These are phyloP conservation scores for Lanius collurio DNA, from an alignment of 2,113 vertebrate genomes.

Conservation along the genomic window DNA sequence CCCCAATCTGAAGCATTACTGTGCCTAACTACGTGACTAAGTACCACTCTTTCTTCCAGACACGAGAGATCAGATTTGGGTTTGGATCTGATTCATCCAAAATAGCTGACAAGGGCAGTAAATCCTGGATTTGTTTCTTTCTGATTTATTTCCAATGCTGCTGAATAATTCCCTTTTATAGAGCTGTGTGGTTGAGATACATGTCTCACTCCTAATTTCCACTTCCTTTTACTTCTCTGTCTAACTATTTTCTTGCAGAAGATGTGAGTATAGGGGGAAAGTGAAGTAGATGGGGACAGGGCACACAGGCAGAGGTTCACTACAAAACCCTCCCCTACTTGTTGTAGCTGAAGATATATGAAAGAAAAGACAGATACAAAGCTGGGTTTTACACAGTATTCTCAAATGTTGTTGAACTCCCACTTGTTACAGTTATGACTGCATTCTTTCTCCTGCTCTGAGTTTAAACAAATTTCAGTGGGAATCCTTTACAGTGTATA, in stretches of 20 bases:
- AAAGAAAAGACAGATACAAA: background rate
- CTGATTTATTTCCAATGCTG: slow-evolving; percentile 2
- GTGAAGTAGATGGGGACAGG: background rate
- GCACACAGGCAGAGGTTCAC: background rate
- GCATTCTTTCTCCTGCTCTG: slow-evolving; percentile 4
- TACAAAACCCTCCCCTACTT: background rate
- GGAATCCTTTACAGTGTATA: background rate
- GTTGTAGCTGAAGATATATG: background rate
- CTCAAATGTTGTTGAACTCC: background rate
- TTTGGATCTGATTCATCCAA: slow-evolving; percentile 5
- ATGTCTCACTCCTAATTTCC: background rate
- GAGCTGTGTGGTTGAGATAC: background rate
- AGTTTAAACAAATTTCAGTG: slow-evolving; percentile 4
- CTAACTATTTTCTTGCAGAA: background rate
- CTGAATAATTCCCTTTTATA: slow-evolving; percentile 60
- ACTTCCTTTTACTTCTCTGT: background rate
- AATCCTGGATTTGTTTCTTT: slow-evolving; percentile 20
- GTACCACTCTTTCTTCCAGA: background rate
- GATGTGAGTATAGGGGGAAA: background rate
- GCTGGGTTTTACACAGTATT: background rate
- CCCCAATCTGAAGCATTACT: background rate
- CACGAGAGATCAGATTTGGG: background rate
- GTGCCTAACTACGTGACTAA: background rate
- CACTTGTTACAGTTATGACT: background rate
- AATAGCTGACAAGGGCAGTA: slow-evolving; percentile 31